These are phyloP conservation scores for Echinometra lucunter DNA, from an alignment of 53 echinoderm and acorn worm species.

Conservation along the genomic window DNA sequence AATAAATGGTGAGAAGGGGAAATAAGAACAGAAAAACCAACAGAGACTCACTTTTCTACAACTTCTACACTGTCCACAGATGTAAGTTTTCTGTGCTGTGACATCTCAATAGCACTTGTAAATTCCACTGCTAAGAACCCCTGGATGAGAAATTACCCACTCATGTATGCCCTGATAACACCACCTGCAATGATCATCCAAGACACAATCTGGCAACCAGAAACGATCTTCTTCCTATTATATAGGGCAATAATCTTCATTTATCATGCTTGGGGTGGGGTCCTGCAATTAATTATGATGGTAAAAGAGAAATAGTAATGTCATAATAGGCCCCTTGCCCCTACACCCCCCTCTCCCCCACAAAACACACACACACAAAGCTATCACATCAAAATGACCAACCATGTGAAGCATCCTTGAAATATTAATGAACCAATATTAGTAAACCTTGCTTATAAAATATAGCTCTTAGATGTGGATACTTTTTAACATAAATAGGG, in stretches of 20 bases:
- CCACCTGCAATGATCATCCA: not conserved
- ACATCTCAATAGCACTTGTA: not conserved
- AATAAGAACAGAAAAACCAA: not conserved
- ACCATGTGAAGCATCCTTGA: too few relatives aligned
- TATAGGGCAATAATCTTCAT: slow-evolving; percentile 14
- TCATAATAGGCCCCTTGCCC: not conserved
- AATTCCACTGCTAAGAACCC: not conserved
- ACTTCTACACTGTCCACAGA: slow-evolving; percentile 1
- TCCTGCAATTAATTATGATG: not conserved
- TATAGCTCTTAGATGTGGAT: too few relatives aligned
- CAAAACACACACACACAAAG: too few relatives aligned
- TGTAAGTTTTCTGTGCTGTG: not conserved
- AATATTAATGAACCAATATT: too few relatives aligned
- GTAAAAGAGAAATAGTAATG: not conserved
- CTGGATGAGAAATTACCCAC: not conserved
- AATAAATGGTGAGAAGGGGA: too few relatives aligned
- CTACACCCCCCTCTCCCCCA: not conserved
- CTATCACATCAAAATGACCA: too few relatives aligned
- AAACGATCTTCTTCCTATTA: not conserved
- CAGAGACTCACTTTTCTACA: slow-evolving; percentile 12
- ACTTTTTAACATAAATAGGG: too few relatives aligned
- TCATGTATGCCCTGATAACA: not conserved
- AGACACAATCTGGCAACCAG: slow-evolving; percentile 26
- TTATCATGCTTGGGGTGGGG: not conserved
- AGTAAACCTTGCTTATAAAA: too few relatives aligned